Evolutionary conservation across 2,113 vertebrate genomes (phyloP).

Genomic region (Otis tarda): DNA sequence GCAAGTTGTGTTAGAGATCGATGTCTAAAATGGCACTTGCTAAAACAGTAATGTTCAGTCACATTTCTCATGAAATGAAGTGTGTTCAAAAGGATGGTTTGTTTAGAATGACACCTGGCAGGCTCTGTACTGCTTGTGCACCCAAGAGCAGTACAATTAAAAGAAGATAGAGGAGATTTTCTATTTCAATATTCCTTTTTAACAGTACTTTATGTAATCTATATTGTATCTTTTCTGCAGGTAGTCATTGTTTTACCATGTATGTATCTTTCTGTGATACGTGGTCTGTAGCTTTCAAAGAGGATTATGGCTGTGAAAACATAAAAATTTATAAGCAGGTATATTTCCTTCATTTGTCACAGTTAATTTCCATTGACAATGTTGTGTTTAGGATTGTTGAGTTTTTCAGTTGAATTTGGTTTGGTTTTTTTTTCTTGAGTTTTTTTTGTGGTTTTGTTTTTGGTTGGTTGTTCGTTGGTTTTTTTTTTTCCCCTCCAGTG

Average conservation of each 20-base stretch:
- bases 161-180: neutral
- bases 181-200: neutral
- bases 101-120: neutral
- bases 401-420: neutral
- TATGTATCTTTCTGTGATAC: neutral
- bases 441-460: no score
- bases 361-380: neutral
- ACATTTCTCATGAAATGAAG: neutral
- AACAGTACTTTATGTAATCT: neutral
- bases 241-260: neutral
- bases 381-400: neutral
- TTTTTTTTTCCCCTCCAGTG: neutral
- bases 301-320: neutral
- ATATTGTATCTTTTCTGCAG: neutral
- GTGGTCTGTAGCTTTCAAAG: neutral
- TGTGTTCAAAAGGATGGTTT: neutral
- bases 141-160: neutral
- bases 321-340: neutral
- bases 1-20: neutral
- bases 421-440: neutral
- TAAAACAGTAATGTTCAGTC: neutral
- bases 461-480: neutral
- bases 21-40: neutral
- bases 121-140: neutral
- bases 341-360: neutral